Evolutionary conservation across 1,140 invertebrate species (phyloP), one percentile per base, ranked within the genome.

Genomic region (Steinernema feltiae): DNA sequence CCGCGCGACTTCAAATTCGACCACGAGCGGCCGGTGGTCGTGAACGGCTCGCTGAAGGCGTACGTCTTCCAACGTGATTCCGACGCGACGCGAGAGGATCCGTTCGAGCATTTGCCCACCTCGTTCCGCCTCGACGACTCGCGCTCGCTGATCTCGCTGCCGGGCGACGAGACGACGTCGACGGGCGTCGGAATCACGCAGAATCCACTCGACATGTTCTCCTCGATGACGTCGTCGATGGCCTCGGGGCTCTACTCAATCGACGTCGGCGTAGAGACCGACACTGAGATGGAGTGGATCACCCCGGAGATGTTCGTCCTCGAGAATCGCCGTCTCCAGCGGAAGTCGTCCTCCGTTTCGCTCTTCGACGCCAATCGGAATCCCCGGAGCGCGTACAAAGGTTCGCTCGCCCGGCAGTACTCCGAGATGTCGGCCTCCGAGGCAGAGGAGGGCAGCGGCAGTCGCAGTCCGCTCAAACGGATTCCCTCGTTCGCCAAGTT

Each of bases 191-290:
- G 70, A 12, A 71, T 31, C 30, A 71, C 30, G 3, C 30, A 32
- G 21, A 75, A 75, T 46, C 74, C 74, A 35, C n/a, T 80, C 41
- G 69, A 79, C 70, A 73, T 79, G 73, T 80, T 84, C 41, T 74
- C 76, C 2, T 84, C 83, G 18, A 85, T 86, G 79, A 82, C 85
- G 3, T 86, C 83, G 3, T 84, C 85, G 15, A 75, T 86, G 24
- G 84, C 85, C 1, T 86, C 85, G 15, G 83, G 86, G 76, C 30
- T 84, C 24, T 83, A 80, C 53, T 86, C 85, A 2, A 82, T 84
- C 46, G 85, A 84, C 72, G 48, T 82, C 17, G 86, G 81, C 32
- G 78, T 83, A 15, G 83, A 84, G 69, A 79, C 83, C 7, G 83
- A 84, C 75, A 84, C 85, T n/a, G 83, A 84, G 53, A 70, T 84